Base-by-base conservation (phyloP, 2,797 vertebrate species). In the Myripristis jacobus region DNA sequence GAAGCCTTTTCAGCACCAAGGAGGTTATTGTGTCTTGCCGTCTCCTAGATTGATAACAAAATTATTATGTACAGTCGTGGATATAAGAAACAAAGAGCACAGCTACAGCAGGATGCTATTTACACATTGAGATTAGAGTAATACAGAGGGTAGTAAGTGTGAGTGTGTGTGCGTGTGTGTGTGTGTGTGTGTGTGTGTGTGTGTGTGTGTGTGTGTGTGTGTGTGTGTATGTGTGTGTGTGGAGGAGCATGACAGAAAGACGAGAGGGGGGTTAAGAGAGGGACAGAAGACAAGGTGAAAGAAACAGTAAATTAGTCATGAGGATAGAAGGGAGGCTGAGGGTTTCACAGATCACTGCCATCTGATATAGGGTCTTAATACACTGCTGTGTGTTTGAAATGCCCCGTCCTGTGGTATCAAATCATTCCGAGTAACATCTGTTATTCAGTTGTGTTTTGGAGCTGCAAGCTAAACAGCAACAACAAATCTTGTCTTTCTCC, bases 1-100 rank as follows among this genome's bases (percentile, higher is more conserved):
- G 43, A 60, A 62, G 34, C 29, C 70, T 70, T 59, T 66, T 66
- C 44, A 44, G 25, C 36, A 36, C 52, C 46, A 5, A 16, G 68
- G 24, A 66, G 56, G 59, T 58, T 58, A 63, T 64, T 66, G 16
- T 65, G 41, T 59, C 72, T 64, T 38, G 25, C 15, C 25, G 27
- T 48, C 18, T 58, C 46, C 53, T 13, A 51, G 69, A 63, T 47
- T 68, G 71, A 74, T 74, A 38, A 58, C 54, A 19, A 64, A 55
- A 70, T 67, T 13, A 65, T 53, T 21, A 56, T 29, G 47, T 52
- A 66, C 38, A 38, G 47, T 31, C 19, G 31, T 59, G 12, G 62
- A 58, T 54, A 34, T 22, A 44, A 66, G 50, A 65, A 66, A 66
- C 55, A 69, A 59, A 48, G 59, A 57, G 43, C 24, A 50, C 18